Conservation (phyloP, 2,888 invertebrate genomes). For the Euzetes globulus region DNA sequence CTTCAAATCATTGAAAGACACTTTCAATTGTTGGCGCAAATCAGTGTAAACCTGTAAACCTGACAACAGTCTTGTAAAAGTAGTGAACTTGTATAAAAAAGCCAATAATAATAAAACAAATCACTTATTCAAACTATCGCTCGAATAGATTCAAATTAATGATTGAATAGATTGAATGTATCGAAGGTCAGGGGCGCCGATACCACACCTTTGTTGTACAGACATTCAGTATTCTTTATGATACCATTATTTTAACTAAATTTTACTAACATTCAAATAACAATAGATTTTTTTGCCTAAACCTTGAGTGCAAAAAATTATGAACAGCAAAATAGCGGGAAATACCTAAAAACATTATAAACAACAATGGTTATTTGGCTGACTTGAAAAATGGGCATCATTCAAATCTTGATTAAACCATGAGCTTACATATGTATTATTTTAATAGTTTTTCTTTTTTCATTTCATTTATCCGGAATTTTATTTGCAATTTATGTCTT, state of each 20-base stretch:
- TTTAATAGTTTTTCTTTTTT: too few species aligned
- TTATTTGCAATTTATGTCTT: too few species aligned
- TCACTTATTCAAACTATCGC: neutral
- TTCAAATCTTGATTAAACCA: too few species aligned
- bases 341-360: slow-evolving; percentile 8
- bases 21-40: too few species aligned
- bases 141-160: slow-evolving; percentile 8
- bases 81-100: neutral
- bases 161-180: slow-evolving; percentile 4
- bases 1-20: too few species aligned
- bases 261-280: neutral
- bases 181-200: slow-evolving; percentile 4
- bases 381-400: too few species aligned
- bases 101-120: neutral
- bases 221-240: neutral
- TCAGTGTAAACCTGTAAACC: too few species aligned
- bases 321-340: neutral
- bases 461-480: too few species aligned
- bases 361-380: neutral
- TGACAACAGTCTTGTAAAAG: neutral
- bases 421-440: too few species aligned
- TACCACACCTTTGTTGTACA: slow-evolving; percentile 16
- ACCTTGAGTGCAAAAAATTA: neutral
- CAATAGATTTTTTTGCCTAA: neutral
- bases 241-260: slow-evolving; percentile 15